Conservation (phyloP, 2,888 invertebrate genomes). For the Entomobrya proxima region DNA sequence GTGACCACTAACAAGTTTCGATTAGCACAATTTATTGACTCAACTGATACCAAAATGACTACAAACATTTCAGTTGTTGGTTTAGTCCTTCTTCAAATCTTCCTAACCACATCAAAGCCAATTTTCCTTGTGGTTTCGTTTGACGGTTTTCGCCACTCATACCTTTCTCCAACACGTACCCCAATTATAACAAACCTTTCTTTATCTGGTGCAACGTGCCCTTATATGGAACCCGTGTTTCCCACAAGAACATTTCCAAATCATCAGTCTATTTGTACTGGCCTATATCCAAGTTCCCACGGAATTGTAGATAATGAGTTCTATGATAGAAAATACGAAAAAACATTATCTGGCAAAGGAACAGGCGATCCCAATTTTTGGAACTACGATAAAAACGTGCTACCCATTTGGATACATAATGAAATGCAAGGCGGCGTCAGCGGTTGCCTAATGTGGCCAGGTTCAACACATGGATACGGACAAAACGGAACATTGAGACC, state of each 20-base stretch:
- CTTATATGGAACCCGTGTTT: neutral
- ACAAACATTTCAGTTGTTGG: too few species aligned
- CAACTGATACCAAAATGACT: too few species aligned
- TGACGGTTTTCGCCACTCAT: neutral
- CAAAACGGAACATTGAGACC: constrained; percentile 79
- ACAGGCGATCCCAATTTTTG: neutral
- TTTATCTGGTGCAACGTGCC: neutral
- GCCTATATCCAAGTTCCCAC: neutral
- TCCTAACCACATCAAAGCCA: too few species aligned
- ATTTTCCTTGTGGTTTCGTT: neutral
- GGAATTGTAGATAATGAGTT: neutral
- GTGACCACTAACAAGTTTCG: too few species aligned
- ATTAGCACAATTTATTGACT: too few species aligned
- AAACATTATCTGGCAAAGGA: neutral
- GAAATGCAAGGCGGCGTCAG: constrained; percentile 79
- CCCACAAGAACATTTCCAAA: constrained; percentile 18
- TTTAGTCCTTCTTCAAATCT: too few species aligned
- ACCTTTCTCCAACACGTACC: neutral
- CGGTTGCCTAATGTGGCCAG: constrained; percentile 86
- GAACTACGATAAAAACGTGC: neutral
- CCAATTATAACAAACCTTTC: neutral
- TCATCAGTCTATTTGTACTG: neutral
- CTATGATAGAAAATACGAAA: neutral
- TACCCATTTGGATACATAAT: constrained; percentile 52
- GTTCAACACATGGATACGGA: constrained; percentile 80